phyloP scores from a whole-genome alignment of 2,113 vertebrate genomes.

The Anhinga anhinga region DNA sequence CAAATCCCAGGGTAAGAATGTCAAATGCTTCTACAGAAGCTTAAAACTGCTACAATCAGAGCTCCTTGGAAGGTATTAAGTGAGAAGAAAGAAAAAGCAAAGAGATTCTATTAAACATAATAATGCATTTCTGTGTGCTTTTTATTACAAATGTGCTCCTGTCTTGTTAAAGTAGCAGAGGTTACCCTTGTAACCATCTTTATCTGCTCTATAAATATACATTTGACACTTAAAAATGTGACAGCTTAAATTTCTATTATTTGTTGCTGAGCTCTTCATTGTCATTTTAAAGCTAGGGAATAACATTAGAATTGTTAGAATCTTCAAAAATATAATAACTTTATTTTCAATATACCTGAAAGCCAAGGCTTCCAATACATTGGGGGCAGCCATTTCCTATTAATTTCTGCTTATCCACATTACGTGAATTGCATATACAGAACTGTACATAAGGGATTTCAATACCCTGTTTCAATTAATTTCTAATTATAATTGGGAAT shows the following conservation, averaged over 20 bases:
- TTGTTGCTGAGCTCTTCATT: neutral
- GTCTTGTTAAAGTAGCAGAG: neutral
- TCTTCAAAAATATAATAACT: neutral
- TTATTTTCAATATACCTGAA: neutral
- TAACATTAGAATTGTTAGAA: neutral
- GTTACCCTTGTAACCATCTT: neutral
- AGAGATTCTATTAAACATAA: neutral
- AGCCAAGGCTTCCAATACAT: neutral
- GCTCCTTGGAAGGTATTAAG: neutral
- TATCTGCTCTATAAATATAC: neutral
- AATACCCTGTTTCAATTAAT: constrained; percentile 50
- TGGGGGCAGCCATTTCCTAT: neutral
- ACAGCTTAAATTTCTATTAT: neutral
- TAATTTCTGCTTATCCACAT: constrained; percentile 27
- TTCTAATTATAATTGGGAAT: constrained; percentile 41
- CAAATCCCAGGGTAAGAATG: neutral
- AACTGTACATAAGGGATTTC: constrained; percentile 5
- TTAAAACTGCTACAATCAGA: neutral
- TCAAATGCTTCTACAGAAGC: neutral
- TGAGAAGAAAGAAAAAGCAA: neutral
- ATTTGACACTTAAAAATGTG: neutral
- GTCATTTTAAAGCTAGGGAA: neutral
- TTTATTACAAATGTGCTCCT: neutral
- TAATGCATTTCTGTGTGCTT: neutral
- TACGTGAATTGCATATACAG: neutral